Evolutionary conservation across 1,140 invertebrate species (phyloP).

Genomic region (Oedothorax gibbosus): DNA sequence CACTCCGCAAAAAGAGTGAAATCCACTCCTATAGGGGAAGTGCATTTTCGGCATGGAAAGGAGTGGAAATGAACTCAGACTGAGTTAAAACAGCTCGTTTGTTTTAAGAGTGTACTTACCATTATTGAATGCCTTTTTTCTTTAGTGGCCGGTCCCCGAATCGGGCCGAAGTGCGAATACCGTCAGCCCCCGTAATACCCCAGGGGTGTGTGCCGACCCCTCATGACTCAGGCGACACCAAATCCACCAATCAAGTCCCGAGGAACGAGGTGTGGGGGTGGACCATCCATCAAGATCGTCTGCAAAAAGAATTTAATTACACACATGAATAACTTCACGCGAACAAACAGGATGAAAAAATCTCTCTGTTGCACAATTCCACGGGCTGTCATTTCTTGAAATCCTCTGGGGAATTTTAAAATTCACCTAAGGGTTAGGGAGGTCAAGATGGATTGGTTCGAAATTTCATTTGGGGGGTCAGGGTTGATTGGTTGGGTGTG

Average conservation of each 20-base stretch:
- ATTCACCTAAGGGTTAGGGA: background rate
- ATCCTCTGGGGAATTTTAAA: background rate
- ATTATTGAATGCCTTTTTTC: too few relatives aligned
- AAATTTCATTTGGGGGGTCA: too few relatives aligned
- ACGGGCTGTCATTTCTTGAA: conserved; percentile 50
- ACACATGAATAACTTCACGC: conserved; percentile 59
- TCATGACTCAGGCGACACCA: conserved; percentile 42
- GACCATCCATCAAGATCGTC: conserved; percentile 55
- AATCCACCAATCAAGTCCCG: conserved; percentile 42
- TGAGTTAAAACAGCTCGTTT: too few relatives aligned
- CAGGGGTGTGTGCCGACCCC: conserved; percentile 36
- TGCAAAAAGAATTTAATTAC: conserved; percentile 61
- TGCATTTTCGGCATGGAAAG: too few relatives aligned
- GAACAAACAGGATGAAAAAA: conserved; percentile 40
- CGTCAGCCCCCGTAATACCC: conserved; percentile 15
- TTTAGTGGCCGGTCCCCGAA: conserved; percentile 1
- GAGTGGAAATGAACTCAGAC: too few relatives aligned
- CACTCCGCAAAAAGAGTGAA: too few relatives aligned
- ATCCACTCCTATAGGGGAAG: too few relatives aligned
- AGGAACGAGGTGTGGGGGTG: conserved; percentile 5
- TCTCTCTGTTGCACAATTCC: background rate
- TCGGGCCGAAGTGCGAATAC: conserved; percentile 42
- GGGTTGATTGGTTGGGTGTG: too few relatives aligned
- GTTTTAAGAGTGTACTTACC: too few relatives aligned
- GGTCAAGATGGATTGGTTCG: too few relatives aligned